These are phyloP conservation scores for Xestia rhomboidea DNA, from an alignment of 2,888 invertebrate species.

Conservation along the genomic window DNA sequence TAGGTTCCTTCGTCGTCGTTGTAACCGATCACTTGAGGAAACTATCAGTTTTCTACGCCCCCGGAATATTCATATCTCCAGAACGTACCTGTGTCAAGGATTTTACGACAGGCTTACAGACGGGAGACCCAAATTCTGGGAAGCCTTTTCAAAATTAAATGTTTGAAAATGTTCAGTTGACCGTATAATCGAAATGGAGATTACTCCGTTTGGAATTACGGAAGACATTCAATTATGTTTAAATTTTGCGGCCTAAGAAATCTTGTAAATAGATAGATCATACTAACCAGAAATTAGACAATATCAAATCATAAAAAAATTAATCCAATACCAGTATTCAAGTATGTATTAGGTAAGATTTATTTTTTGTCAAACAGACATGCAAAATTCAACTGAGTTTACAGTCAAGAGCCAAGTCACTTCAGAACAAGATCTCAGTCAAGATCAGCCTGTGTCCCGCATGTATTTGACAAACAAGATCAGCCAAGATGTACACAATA, in stretches of 20 bases:
- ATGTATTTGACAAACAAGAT: slow-evolving; percentile 1
- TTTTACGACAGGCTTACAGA: background rate
- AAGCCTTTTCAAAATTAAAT: slow-evolving; percentile 24
- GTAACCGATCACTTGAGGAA: slow-evolving; percentile 32
- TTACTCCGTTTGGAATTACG: background rate
- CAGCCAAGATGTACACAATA: background rate
- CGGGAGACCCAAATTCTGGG: background rate
- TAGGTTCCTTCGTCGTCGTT: slow-evolving; percentile 4
- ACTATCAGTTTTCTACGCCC: slow-evolving; percentile 39
- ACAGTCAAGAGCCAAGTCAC: background rate
- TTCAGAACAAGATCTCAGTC: slow-evolving; percentile 11
- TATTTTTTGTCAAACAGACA: background rate
- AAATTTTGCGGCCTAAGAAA: background rate
- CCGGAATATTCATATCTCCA: slow-evolving; percentile 4
- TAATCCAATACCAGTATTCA: background rate
- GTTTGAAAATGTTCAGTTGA: slow-evolving; percentile 9
- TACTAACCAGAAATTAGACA: background rate
- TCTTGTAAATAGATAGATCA: background rate
- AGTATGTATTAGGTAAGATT: background rate
- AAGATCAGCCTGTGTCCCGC: background rate
- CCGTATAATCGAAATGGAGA: background rate
- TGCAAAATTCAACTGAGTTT: background rate
- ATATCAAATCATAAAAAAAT: background rate
- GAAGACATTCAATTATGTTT: background rate
- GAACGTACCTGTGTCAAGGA: slow-evolving; percentile 9